phyloP scores from a whole-genome alignment of 2,113 vertebrate species.

The Oryzias melastigma region DNA sequence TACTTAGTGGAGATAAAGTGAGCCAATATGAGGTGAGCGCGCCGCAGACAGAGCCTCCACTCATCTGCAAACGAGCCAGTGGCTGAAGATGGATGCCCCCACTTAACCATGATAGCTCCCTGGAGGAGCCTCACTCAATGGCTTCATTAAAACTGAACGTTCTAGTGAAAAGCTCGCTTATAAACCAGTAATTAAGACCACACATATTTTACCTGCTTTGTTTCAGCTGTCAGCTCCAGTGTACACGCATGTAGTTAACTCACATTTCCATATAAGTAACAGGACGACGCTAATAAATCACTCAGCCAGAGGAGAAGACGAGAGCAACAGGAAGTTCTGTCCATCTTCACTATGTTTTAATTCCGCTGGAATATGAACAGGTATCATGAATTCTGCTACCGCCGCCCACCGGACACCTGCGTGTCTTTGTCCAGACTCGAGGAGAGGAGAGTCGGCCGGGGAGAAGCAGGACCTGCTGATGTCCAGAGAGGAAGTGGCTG shows the following conservation, averaged over 20 bases:
- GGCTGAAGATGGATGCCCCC: conserved; percentile 78
- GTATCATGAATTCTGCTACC: conserved; percentile 42
- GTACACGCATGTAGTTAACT: conserved; percentile 62
- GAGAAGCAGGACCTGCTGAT: conserved; percentile 68
- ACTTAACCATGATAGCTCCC: conserved; percentile 79
- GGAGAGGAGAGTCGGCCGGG: conserved; percentile 60
- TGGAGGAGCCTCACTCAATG: conserved; percentile 76
- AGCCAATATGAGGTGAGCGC: conserved; percentile 71
- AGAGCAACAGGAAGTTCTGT: conserved; percentile 31
- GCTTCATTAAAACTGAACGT: conserved; percentile 79
- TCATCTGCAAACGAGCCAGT: conserved; percentile 69
- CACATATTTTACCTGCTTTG: conserved; percentile 75
- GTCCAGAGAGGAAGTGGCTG: conserved; percentile 73
- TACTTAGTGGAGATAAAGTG: conserved; percentile 78
- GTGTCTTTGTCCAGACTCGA: conserved; percentile 36
- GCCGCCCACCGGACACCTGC: conserved; percentile 44
- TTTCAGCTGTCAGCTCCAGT: conserved; percentile 67
- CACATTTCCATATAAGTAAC: conserved; percentile 67
- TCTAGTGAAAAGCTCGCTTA: conserved; percentile 72
- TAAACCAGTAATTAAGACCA: conserved; percentile 75
- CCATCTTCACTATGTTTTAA: conserved; percentile 30
- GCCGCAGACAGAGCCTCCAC: conserved; percentile 60
- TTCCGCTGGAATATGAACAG: conserved; percentile 21
- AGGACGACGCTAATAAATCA: conserved; percentile 63
- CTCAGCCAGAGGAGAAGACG: conserved; percentile 22